These are phyloP conservation scores for Cebus imitator DNA, from an alignment of 2,113 vertebrate species.

Conservation along the genomic window DNA sequence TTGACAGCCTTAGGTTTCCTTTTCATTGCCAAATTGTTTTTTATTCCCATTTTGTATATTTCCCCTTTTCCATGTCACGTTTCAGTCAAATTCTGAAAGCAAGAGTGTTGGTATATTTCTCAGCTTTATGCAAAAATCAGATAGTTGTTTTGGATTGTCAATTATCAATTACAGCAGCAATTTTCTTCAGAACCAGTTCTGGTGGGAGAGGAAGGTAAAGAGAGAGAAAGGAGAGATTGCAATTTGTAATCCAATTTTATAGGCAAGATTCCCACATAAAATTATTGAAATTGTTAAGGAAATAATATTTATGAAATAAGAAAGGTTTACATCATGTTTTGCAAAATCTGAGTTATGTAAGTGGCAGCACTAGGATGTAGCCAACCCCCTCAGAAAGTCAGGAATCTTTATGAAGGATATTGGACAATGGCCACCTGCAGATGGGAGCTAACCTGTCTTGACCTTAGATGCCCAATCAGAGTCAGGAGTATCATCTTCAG, in stretches of 20 bases:
- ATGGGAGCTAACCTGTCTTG: neutral
- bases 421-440: too few relatives aligned
- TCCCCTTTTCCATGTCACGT: neutral
- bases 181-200: neutral
- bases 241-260: neutral
- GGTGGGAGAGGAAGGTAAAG: neutral
- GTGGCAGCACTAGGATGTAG: neutral
- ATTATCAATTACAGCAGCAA: neutral
- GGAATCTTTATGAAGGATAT: neutral
- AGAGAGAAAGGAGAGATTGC: neutral
- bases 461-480: neutral
- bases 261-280: neutral
- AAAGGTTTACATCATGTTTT: neutral
- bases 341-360: neutral
- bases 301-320: neutral
- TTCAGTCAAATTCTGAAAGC: neutral
- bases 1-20: neutral
- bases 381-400: neutral
- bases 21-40: neutral
- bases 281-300: neutral
- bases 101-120: neutral
- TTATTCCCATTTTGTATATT: neutral
- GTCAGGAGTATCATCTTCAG: neutral
- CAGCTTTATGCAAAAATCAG: neutral
- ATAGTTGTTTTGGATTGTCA: neutral